Percentiles rank a stretch among this genome's conserved stretches.
These are phyloP conservation scores for Andrena praecox DNA, from an alignment of 2,888 invertebrate genomes.

Conservation along the genomic window DNA sequence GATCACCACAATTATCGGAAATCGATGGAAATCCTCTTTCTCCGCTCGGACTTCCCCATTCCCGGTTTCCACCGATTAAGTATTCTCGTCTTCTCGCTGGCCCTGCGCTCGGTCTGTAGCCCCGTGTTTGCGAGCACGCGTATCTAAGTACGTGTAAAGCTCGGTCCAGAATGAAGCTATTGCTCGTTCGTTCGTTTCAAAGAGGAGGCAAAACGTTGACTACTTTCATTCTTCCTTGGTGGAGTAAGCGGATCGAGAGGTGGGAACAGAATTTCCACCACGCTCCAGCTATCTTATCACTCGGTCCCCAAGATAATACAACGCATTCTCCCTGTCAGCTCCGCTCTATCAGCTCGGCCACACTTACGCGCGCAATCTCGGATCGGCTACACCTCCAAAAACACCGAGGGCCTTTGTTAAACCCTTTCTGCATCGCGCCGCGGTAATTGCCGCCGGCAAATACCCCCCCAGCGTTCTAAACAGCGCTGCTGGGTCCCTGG, in stretches of 20 bases:
- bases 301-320: too few species aligned
- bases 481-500: conserved; percentile 13
- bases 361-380: conserved; percentile 19
- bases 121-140: conserved; percentile 24
- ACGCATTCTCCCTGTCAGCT: neutral
- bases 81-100: conserved; percentile 18
- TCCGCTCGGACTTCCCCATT: conserved; percentile 34
- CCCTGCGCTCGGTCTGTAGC: conserved; percentile 8
- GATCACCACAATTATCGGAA: conserved; percentile 71
- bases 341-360: neutral
- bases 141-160: neutral
- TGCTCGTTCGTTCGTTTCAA: too few species aligned
- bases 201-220: too few species aligned
- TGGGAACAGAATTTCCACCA: too few species aligned
- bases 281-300: too few species aligned
- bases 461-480: conserved; percentile 25
- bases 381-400: conserved; percentile 31
- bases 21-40: conserved; percentile 71
- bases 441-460: conserved; percentile 46
- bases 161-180: neutral
- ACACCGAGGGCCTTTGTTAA: conserved; percentile 10
- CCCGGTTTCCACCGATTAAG: conserved; percentile 46
- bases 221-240: too few species aligned
- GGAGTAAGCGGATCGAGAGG: too few species aligned
- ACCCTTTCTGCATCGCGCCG: conserved; percentile 28